Evolutionary conservation across 2,113 vertebrate genomes (phyloP), one percentile per base, ranked within the genome.

Genomic region (Sprattus sprattus): DNA sequence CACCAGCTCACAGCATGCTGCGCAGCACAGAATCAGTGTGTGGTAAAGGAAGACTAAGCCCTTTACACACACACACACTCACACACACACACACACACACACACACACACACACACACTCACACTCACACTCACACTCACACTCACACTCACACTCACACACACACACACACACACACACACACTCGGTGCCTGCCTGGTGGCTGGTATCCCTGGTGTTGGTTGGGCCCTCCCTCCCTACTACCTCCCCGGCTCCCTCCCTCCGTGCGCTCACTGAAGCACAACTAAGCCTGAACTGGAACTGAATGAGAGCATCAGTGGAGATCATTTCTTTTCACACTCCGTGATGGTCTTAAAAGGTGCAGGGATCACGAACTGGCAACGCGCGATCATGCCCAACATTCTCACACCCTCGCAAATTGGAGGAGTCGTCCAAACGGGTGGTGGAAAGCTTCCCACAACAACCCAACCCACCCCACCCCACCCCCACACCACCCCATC

Each of bases 301-400:
- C 88, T 85, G 89, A 91, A 91, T 90, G 83, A 91, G 89, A 90
- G 86, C 89, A 87, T 88, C 89, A 89, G 88, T 86, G 90, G 89
- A 87, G 91, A 92, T 92, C 89, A 89, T 90, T 85, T 88, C 89
- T 89, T 88, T 92, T 91, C 90, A 92, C 91, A 91, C 90, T 91
- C 86, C 44, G 85, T 92, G 90, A 91, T 90, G 88, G 89, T 92
- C 90, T 91, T 92, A 91, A 91, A 89, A 91, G 90, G 90, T 91
- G 88, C 84, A 85, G 84, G 83, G 89, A 89, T 89, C 87, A 85
- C 50, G 84, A 87, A 91, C 89, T 85, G 87, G 82, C 85, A 81
- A 45, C 15, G 81, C 10, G 81, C 85, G 60, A 47, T 11, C 64
- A 50, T 57, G 57, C 81, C 71, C 54, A 86, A 84, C 86, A 82